phyloP scores from a whole-genome alignment of 2,888 invertebrate species.

The Hypolimnas misippus region DNA sequence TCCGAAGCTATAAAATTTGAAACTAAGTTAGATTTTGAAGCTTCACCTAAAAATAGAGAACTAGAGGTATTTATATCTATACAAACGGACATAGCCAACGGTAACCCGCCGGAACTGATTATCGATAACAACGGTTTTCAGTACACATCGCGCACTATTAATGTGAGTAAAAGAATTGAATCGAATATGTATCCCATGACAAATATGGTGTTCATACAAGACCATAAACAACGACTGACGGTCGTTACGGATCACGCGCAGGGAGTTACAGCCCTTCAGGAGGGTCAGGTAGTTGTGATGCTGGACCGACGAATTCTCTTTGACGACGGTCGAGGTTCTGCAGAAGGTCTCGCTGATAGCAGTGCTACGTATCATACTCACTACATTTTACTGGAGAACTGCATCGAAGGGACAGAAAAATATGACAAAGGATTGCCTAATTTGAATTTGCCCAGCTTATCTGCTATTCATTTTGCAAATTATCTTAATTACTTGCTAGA shows the following conservation, averaged over 20 bases:
- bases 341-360: slow-evolving; percentile 96
- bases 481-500: slow-evolving; percentile 60
- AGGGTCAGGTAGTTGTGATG: slow-evolving; percentile 96
- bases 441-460: slow-evolving; percentile 61
- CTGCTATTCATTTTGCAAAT: slow-evolving; percentile 60
- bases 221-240: slow-evolving; percentile 87
- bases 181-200: slow-evolving; percentile 98
- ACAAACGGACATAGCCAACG: slow-evolving; percentile 92
- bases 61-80: slow-evolving; percentile 95
- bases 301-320: slow-evolving; percentile 95
- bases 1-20: slow-evolving; percentile 90
- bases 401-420: slow-evolving; percentile 43
- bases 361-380: slow-evolving; percentile 83
- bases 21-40: slow-evolving; percentile 92
- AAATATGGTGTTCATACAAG: slow-evolving; percentile 93
- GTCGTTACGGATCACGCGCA: slow-evolving; percentile 94
- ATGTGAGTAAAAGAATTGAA: slow-evolving; percentile 92
- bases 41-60: slow-evolving; percentile 92
- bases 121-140: slow-evolving; percentile 97
- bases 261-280: slow-evolving; percentile 94
- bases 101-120: slow-evolving; percentile 90
- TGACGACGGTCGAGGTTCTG: slow-evolving; percentile 96
- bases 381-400: slow-evolving; percentile 67
- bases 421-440: slow-evolving; percentile 36
- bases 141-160: slow-evolving; percentile 90